Conservation (phyloP, 2,113 vertebrate genomes). For the Trichechus manatus region DNA sequence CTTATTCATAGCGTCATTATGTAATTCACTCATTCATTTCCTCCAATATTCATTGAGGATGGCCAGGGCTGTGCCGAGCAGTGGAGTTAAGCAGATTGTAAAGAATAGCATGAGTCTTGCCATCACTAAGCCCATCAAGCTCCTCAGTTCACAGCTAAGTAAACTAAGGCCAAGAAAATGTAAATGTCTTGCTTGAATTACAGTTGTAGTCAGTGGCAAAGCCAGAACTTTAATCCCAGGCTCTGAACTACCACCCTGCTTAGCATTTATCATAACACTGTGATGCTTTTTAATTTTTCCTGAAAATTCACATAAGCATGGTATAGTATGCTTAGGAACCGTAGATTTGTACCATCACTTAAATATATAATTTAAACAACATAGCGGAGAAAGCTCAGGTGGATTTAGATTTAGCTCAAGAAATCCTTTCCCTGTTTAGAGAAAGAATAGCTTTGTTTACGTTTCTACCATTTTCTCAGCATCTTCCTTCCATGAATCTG, state of each 20-base stretch:
- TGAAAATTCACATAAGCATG: neutral
- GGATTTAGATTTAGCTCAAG: neutral
- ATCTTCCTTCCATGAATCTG: slow-evolving; percentile 45
- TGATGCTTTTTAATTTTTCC: slow-evolving; percentile 7
- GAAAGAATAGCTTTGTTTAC: slow-evolving; percentile 48
- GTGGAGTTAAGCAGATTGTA: neutral
- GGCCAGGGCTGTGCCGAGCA: neutral
- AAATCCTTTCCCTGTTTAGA: slow-evolving; percentile 4
- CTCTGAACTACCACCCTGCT: neutral
- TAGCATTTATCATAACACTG: neutral
- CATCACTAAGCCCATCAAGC: neutral
- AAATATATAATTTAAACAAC: neutral
- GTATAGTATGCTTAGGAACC: neutral
- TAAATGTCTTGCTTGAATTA: neutral
- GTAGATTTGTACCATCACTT: neutral
- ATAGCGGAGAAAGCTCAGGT: neutral
- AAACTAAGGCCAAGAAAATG: neutral
- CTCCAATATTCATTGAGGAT: neutral
- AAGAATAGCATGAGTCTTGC: neutral
- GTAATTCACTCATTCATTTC: neutral
- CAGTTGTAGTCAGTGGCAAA: neutral
- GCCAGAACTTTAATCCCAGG: neutral
- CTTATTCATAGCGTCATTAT: slow-evolving; percentile 27
- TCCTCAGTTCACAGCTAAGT: neutral
- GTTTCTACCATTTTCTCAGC: slow-evolving; percentile 25